Conservation (phyloP, 2,797 vertebrate genomes). For the Okamejei kenojei region DNA sequence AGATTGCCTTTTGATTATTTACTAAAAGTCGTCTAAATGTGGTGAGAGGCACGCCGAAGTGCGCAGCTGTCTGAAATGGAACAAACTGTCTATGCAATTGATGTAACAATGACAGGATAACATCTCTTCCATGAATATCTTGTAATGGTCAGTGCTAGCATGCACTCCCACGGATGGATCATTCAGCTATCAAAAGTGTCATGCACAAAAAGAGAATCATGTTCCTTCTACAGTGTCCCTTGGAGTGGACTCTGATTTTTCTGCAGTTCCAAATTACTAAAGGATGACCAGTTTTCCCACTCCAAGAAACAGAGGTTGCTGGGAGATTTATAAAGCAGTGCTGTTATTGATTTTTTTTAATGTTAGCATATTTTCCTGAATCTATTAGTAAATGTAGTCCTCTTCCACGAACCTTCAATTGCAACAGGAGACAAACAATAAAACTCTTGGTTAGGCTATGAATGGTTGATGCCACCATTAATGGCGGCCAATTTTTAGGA, state of each 20-base stretch:
- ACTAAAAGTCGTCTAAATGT: not conserved
- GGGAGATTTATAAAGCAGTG: no score
- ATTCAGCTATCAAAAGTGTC: not conserved
- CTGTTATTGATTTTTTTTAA: not conserved
- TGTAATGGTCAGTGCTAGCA: not conserved
- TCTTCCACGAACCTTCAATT: not conserved
- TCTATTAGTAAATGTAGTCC: not conserved
- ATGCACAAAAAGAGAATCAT: not conserved
- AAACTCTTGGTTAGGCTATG: not conserved
- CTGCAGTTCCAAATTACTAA: no score
- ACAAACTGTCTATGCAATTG: not conserved
- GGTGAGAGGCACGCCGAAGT: not conserved
- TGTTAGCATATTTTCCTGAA: slow-evolving; percentile 2
- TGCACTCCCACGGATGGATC: not conserved
- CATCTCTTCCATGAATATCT: not conserved
- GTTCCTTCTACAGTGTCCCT: not conserved
- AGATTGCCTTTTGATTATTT: not conserved
- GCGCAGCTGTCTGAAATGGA: not conserved
- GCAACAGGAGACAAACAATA: not conserved
- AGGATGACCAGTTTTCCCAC: not conserved
- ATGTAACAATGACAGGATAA: not conserved
- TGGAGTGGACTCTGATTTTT: not conserved
- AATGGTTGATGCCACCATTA: no score
- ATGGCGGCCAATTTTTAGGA: not conserved
- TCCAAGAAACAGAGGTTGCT: not conserved